Evolutionary conservation across 2,888 invertebrate genomes (phyloP).

Genomic region (Tachystola acroxantha): DNA sequence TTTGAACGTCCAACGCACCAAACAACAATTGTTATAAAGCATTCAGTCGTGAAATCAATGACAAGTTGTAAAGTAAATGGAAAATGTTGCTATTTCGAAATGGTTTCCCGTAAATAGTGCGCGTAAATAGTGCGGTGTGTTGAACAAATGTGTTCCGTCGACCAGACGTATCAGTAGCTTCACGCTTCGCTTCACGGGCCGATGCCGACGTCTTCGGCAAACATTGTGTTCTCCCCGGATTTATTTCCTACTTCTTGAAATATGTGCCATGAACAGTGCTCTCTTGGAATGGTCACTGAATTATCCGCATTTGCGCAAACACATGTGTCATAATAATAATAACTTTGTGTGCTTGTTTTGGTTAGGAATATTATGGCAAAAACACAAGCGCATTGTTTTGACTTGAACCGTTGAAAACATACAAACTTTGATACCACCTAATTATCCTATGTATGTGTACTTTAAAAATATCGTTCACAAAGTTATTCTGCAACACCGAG

Average conservation of each 20-base stretch:
- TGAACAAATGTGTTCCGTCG: slow-evolving; percentile 17
- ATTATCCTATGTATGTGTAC: no score
- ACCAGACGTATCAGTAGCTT: slow-evolving; percentile 39
- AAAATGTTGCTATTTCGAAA: neutral
- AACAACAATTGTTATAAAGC: no score
- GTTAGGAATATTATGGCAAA: no score
- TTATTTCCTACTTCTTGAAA: slow-evolving; percentile 31
- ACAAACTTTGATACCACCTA: no score
- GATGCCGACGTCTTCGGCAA: slow-evolving; percentile 26
- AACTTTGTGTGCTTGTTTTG: neutral
- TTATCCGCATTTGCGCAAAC: neutral
- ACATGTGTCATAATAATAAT: neutral
- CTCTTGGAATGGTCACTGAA: neutral
- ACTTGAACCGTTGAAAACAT: no score
- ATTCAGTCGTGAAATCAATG: no score
- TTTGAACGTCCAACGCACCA: no score
- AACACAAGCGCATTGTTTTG: no score
- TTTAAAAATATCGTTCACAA: no score
- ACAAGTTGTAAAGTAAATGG: no score
- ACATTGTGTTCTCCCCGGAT: slow-evolving; percentile 26
- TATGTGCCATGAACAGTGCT: slow-evolving; percentile 14
- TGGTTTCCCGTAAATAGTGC: slow-evolving; percentile 12
- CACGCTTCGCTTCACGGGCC: slow-evolving; percentile 36
- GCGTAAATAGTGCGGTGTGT: slow-evolving; percentile 14
- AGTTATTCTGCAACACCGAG: no score